A percentile compares a stretch with the other conserved stretches of the same genome.
Evolutionary conservation across 2,113 vertebrate genomes (phyloP).

Genomic region (Micronycteris hirsuta): DNA sequence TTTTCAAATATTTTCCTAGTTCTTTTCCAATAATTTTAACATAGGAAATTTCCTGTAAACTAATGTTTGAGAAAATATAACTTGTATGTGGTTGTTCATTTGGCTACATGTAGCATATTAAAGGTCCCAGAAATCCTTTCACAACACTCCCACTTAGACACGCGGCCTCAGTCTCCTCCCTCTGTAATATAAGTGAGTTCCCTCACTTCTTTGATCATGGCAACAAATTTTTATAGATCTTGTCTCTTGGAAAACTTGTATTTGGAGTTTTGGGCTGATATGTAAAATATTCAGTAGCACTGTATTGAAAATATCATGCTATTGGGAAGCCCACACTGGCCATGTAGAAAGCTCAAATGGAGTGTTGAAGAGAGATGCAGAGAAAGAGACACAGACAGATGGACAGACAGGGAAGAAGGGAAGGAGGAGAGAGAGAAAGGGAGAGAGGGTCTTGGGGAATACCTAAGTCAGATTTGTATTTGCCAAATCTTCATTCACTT

Average conservation of each 20-base stretch:
- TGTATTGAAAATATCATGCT: not conserved
- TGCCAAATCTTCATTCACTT: not conserved
- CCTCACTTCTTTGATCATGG: not conserved
- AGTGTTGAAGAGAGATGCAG: not conserved
- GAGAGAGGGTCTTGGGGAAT: not conserved
- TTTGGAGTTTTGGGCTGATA: not conserved
- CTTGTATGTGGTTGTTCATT: not conserved
- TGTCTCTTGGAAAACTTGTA: not conserved
- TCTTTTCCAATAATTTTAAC: not conserved
- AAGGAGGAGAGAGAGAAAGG: no score
- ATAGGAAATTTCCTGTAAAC: not conserved
- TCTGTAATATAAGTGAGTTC: not conserved
- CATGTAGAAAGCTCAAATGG: not conserved
- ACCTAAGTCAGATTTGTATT: not conserved
- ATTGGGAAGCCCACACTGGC: not conserved
- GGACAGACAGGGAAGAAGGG: not conserved
- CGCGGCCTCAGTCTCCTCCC: accelerated
- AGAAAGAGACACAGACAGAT: not conserved
- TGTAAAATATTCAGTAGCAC: not conserved
- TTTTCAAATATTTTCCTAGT: not conserved
- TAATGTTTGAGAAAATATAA: not conserved
- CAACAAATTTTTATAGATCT: not conserved
- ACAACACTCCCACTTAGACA: not conserved
- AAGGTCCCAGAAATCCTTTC: not conserved
- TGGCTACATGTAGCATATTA: not conserved